Evolutionary conservation across 1,140 invertebrate genomes (phyloP).

Genomic region (Papilio xuthus): DNA sequence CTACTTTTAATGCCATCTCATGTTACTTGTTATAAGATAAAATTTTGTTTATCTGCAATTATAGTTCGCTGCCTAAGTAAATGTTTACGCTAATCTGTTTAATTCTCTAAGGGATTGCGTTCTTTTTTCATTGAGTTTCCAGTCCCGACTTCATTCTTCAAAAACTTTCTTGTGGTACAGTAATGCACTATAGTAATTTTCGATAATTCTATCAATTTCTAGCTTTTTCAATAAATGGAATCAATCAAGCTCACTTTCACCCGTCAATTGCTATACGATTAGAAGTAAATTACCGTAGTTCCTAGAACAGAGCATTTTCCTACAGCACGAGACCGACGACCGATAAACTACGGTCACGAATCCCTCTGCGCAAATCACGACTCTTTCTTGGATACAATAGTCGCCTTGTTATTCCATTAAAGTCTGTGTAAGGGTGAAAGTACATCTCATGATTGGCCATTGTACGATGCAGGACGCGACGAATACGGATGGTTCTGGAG

Average conservation of each 20-base stretch:
- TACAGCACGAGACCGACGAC: constrained; percentile 69
- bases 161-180: background rate
- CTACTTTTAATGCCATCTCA: background rate
- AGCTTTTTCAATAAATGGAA: constrained; percentile 54
- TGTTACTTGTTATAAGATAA: background rate
- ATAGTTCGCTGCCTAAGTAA: background rate
- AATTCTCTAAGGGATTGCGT: background rate
- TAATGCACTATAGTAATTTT: background rate
- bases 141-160: background rate
- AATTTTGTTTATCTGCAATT: background rate
- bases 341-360: constrained; percentile 75
- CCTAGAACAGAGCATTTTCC: constrained; percentile 64
- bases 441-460: constrained; percentile 71
- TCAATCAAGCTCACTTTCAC: constrained; percentile 65
- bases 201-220: constrained; percentile 56
- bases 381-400: constrained; percentile 69
- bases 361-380: constrained; percentile 74
- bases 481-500: constrained; percentile 62
- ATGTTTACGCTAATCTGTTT: background rate
- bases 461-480: constrained; percentile 61
- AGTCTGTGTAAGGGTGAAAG: constrained; percentile 71
- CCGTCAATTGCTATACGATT: constrained; percentile 64
- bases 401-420: constrained; percentile 70
- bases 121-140: background rate
- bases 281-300: constrained; percentile 63